phyloP scores from a whole-genome alignment of 2,888 invertebrate species.

The Melieria crassipennis region DNA sequence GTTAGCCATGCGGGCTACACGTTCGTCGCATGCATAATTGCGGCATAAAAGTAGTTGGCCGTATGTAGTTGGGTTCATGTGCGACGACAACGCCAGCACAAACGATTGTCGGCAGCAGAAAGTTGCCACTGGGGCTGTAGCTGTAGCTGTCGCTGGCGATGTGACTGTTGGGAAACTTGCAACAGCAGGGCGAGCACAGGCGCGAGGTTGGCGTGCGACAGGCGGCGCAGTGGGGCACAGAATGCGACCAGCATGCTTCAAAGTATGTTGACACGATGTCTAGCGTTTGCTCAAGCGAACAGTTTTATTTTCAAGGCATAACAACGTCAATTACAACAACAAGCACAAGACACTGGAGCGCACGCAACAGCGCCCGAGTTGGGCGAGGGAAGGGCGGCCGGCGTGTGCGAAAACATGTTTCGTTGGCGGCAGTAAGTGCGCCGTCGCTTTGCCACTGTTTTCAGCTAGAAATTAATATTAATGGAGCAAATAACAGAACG shows the following conservation, averaged over 20 bases:
- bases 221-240: no score
- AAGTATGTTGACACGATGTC: conserved; percentile 32
- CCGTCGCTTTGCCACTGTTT: no score
- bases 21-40: conserved; percentile 25
- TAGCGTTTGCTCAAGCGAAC: conserved; percentile 25
- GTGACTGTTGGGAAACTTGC: no score
- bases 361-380: not conserved
- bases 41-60: conserved; percentile 6
- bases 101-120: conserved; percentile 8
- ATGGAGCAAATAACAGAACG: no score
- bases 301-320: conserved; percentile 24
- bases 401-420: not conserved
- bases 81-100: conserved; percentile 5
- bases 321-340: conserved; percentile 21
- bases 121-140: no score
- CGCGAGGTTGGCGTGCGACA: no score
- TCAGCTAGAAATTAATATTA: no score
- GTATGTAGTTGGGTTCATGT: not conserved
- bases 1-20: not conserved
- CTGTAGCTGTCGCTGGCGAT: no score
- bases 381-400: not conserved
- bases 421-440: no score
- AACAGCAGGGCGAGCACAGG: no score
- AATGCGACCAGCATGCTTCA: conserved; percentile 11
- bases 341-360: conserved; percentile 17